Evolutionary conservation across 2,797 vertebrate species (phyloP), one percentile per base, ranked within the genome.

Genomic region (Eidolon dupreanum): DNA sequence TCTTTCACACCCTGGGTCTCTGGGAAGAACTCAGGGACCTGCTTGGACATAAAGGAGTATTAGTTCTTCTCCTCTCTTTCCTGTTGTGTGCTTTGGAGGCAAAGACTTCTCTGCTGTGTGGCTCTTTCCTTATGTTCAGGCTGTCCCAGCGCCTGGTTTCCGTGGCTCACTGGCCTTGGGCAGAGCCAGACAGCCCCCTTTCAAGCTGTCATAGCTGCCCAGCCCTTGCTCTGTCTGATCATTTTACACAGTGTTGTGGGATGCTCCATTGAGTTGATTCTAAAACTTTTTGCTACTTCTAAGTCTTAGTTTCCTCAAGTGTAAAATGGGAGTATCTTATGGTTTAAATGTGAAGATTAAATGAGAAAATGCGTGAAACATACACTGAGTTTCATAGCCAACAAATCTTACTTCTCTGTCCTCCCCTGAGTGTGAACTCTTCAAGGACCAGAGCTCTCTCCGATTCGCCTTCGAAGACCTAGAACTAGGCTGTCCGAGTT

Each of bases 101-200:
- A 86, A 75, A 73, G 28, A 49, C 12, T 28, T 63, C 3, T 33
- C 57, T 33, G 68, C 43, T n/a, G 1, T 2, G 41, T 5, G 16
- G 3, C 3, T 88, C 51, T 46, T 33, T 53, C 66, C 24, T 20
- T 12, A 7, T 43, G 8, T 77, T 36, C 61, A 46, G 31, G 49
- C 24, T 51, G 84, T 15, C 46, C 41, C 5, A 2, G 55, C 0
- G 57, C 46, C 89, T 16, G 57, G 46, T 4, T 74, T 22, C 20
- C 0, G 11, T 10, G 2, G 22, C 51, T 55, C 7, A 0, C 3
- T 20, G 15, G 57, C 4, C 31, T 24, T 6, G 31, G 53, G 74
- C 74, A 51, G 85, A 82, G 66, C 20, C 26, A 22, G 41, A 2
- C 4, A 43, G 19, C 11, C 28, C 19, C 26, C 49, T 31, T 94